Conservation (phyloP, 35 echinoderm and acorn worm genomes). For the Apostichopus californicus region DNA sequence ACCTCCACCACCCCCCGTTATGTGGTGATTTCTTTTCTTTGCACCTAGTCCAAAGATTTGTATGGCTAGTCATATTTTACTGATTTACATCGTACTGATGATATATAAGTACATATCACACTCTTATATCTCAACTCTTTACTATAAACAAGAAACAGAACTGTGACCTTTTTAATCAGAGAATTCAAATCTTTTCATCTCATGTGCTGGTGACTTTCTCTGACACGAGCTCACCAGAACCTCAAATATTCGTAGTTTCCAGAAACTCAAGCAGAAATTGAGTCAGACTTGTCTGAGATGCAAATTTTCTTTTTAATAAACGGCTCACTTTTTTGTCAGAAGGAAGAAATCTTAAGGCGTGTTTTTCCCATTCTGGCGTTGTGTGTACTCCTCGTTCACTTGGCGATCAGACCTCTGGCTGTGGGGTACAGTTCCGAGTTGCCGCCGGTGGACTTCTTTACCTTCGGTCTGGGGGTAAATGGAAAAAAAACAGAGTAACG, state of each 20-base stretch:
- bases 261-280: not conserved
- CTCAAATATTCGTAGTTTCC: not conserved
- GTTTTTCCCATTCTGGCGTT: not conserved
- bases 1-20: too few species aligned
- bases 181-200: too few species aligned
- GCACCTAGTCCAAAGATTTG: too few species aligned
- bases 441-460: conserved; percentile 26
- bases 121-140: too few species aligned
- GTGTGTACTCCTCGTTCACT: conserved; percentile 30
- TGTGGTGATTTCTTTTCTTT: too few species aligned
- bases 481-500: not conserved
- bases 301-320: not conserved
- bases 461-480: conserved; percentile 14
- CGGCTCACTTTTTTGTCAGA: not conserved
- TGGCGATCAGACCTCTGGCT: conserved; percentile 78
- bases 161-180: too few species aligned
- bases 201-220: too few species aligned
- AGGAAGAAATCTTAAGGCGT: conserved; percentile 19
- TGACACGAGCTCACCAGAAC: too few species aligned
- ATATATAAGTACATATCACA: too few species aligned
- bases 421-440: conserved; percentile 89
- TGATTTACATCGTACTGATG: too few species aligned
- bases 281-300: not conserved
- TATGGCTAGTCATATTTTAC: too few species aligned
- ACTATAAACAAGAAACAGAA: too few species aligned